Conservation (phyloP, 1,140 invertebrate species). For the Micrasema longulum region DNA sequence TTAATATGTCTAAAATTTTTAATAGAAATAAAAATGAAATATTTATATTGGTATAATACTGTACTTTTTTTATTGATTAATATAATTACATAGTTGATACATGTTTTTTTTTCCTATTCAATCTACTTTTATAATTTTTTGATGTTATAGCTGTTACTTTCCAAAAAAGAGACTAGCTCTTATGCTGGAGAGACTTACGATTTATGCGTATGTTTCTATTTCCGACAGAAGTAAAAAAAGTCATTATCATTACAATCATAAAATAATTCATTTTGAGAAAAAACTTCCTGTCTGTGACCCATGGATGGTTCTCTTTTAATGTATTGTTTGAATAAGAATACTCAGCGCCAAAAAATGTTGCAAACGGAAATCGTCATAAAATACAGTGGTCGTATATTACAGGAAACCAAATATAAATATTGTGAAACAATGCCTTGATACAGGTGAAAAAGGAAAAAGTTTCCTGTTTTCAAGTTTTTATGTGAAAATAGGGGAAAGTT, state of each 20-base stretch:
- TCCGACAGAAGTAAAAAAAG: too few species aligned
- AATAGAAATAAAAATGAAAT: too few species aligned
- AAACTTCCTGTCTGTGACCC: not conserved
- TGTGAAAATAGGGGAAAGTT: conserved; percentile 39
- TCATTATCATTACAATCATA: not conserved
- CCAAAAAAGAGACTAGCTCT: too few species aligned
- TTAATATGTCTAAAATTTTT: too few species aligned
- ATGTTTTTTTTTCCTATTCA: too few species aligned
- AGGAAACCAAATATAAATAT: conserved; percentile 54
- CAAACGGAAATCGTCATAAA: conserved; percentile 53
- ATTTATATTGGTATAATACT: too few species aligned
- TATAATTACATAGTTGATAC: too few species aligned
- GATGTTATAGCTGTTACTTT: too few species aligned
- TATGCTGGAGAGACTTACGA: too few species aligned
- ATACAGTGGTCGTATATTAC: conserved; percentile 47
- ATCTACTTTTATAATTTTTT: too few species aligned
- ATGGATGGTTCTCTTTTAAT: not conserved
- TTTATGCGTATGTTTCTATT: too few species aligned
- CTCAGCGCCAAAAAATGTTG: conserved; percentile 40
- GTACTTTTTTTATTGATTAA: too few species aligned
- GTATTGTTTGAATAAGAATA: not conserved
- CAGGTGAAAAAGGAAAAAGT: conserved; percentile 52
- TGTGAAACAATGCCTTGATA: conserved; percentile 54
- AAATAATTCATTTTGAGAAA: not conserved
- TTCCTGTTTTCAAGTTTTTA: conserved; percentile 49